These are phyloP conservation scores for Stenodera caucasica DNA, from an alignment of 2,888 invertebrate genomes.

Conservation along the genomic window DNA sequence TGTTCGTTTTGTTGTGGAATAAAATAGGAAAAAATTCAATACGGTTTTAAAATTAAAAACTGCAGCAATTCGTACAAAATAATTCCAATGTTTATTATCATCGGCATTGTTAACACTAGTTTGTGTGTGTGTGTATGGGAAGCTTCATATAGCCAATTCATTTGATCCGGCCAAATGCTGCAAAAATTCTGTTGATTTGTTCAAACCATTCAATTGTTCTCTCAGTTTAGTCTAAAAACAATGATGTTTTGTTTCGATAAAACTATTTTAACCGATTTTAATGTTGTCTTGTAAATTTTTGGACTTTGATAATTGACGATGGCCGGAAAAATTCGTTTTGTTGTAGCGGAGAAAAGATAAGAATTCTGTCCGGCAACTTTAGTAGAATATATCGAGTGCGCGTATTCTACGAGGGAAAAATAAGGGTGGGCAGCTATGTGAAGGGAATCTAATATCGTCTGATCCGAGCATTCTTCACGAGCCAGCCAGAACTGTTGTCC, in stretches of 20 bases:
- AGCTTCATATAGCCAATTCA: slow-evolving; percentile 22
- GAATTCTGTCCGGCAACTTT: slow-evolving; percentile 44
- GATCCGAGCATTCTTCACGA: slow-evolving; percentile 53
- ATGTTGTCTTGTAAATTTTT: too few species aligned
- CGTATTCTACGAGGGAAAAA: slow-evolving; percentile 38
- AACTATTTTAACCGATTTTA: not conserved
- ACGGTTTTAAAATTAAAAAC: not conserved
- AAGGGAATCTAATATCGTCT: slow-evolving; percentile 54
- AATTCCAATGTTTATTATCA: not conserved
- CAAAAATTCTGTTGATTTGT: slow-evolving; percentile 36
- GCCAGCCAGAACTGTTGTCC: slow-evolving; percentile 50
- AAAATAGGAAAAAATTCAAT: too few species aligned
- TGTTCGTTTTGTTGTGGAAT: too few species aligned
- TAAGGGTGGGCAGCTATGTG: slow-evolving; percentile 46
- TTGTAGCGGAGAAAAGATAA: slow-evolving; percentile 31
- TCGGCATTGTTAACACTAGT: not conserved
- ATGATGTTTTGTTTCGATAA: too few species aligned
- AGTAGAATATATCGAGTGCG: slow-evolving; percentile 40
- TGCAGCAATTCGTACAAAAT: not conserved
- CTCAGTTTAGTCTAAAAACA: slow-evolving; percentile 11
- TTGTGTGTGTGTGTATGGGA: not conserved
- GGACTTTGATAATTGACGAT: not conserved
- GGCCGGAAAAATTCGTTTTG: slow-evolving; percentile 21
- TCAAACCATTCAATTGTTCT: slow-evolving; percentile 31
- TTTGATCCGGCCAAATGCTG: slow-evolving; percentile 24